Evolutionary conservation across 2,888 invertebrate species (phyloP), one percentile per base, ranked within the genome.

Genomic region (Petrolisthes cinctipes): DNA sequence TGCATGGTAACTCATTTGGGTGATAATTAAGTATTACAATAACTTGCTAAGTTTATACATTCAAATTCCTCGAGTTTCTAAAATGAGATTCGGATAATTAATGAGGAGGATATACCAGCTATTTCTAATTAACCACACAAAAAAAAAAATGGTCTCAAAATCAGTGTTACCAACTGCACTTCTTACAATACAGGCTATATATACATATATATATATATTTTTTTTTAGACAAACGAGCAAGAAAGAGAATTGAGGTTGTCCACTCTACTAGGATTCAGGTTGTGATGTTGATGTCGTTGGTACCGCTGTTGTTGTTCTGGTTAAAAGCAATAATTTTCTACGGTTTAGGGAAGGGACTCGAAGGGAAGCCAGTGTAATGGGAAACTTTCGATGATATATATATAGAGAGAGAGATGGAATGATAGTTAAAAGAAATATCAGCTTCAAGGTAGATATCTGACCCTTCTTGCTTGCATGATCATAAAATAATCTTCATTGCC

Each of bases 301-400:
- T 71, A 79, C 79, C 85, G 79, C n/a, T 23, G 68, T 80, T 71
- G 83, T 86, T 86, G 83, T 86, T 83, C 82, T 79, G 79, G 85
- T 80, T 84, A 79, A 61, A 86, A 86, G 86, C 86, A 86, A 86
- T 86, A 86, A 86, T 86, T 86, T 86, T 86, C 61, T 86, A 86
- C 54, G 68, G 81, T 54, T 76, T 71, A 56, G 80, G 54, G 54
- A 83, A 73, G 71, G 23, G 53, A 73, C 51, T 23, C 17, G 56
- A 82, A 57, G 9, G n/a, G 66, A 82, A 82, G 17, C 11, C 51
- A n/a, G 53, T 53, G 57, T 11, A 17, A 11, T 17, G 56, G n/a
- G 80, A 56, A 17, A 80, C 37, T 37, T 37, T 37, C 37, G 37
- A 37, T 37, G n/a, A 1, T 37, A 37, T 37, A 37, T 37, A 61